Conservation (phyloP, 2,888 invertebrate genomes). For the Eristalis tenax region DNA sequence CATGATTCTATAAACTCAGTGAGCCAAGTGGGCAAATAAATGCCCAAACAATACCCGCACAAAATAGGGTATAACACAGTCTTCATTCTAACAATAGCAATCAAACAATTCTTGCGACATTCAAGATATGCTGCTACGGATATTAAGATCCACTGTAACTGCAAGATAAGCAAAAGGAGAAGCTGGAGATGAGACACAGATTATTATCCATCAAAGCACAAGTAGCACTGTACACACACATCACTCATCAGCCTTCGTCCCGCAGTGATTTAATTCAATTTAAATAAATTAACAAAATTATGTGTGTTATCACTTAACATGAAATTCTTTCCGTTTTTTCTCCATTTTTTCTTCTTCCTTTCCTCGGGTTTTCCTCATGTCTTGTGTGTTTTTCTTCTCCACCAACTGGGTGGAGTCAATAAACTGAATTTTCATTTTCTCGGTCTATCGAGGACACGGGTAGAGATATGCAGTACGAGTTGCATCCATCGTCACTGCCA, state of each 20-base stretch:
- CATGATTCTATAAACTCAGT: not conserved
- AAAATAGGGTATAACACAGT: not conserved
- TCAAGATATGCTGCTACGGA: not conserved
- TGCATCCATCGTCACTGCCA: slow-evolving; percentile 15
- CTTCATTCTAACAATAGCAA: not conserved
- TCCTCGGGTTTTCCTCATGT: slow-evolving; percentile 10
- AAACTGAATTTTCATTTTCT: slow-evolving; percentile 27
- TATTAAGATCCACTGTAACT: not conserved
- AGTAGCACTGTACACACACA: not conserved
- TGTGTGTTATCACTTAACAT: slow-evolving; percentile 27
- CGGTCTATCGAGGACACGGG: not conserved
- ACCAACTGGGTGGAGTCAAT: slow-evolving; percentile 58
- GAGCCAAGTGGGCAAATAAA: not conserved
- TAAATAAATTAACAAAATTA: slow-evolving; percentile 66
- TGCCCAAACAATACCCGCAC: not conserved
- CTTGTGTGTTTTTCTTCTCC: slow-evolving; percentile 6
- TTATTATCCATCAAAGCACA: slow-evolving; percentile 29
- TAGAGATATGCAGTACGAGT: slow-evolving; percentile 16
- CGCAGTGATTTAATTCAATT: slow-evolving; percentile 69
- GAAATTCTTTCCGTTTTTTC: slow-evolving; percentile 29
- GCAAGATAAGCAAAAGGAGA: not conserved
- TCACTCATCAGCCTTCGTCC: slow-evolving; percentile 16
- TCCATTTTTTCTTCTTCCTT: slow-evolving; percentile 1
- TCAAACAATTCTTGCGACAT: not conserved
- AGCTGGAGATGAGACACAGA: not conserved